Base-by-base conservation (phyloP, 2,797 vertebrate species). In the Rhinoraja longicauda region DNA sequence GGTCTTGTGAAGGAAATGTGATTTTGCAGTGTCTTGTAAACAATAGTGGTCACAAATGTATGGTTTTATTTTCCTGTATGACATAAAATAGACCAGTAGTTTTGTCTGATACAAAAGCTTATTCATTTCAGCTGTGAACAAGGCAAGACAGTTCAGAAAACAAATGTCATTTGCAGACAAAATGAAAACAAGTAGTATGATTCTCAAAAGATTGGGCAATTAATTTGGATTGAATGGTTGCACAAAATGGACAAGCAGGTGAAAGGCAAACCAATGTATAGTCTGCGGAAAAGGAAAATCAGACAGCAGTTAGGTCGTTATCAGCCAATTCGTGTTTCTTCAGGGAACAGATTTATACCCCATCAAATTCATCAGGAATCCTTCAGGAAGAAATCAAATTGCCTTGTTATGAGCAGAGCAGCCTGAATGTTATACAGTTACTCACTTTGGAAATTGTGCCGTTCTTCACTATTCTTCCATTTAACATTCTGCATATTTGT, bases 21-120 rank as follows among this genome's bases (percentile, higher is more conserved):
- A 45, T 91, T 91, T 91, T 91, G 32, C 90, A 73, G 21, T 73
- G 67, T 32, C 70, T 92, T 72, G 36, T 92, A 75, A 92, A 92
- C 36, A 92, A n/a, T 15, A 29, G 21, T 21, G 39, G 36, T 73
- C 29, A 39, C 53, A 15, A 72, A 91, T 45, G 45, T 53, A 53
- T 53, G 45, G 88, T 88, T 72, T 26, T 90, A 39, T 72, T 24
- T 72, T 45, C 3, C 70, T 91, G 24, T 29, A 39, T 45, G 67
- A 24, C 36, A 91, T 70, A 72, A 91, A 72, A 70, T 36, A 72
- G 10, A 32, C 21, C 36, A 45, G 88, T 26, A 32, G 64, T 64
- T 70, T 36, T 72, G 88, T 9, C 12, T 72, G 67, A 39, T 15
- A 90, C 36, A 70, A 90, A 90, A 15, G 24, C 1, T 70, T 72